Base-by-base conservation (phyloP, 2,888 invertebrate genomes). In the Ennomos quercinarius region DNA sequence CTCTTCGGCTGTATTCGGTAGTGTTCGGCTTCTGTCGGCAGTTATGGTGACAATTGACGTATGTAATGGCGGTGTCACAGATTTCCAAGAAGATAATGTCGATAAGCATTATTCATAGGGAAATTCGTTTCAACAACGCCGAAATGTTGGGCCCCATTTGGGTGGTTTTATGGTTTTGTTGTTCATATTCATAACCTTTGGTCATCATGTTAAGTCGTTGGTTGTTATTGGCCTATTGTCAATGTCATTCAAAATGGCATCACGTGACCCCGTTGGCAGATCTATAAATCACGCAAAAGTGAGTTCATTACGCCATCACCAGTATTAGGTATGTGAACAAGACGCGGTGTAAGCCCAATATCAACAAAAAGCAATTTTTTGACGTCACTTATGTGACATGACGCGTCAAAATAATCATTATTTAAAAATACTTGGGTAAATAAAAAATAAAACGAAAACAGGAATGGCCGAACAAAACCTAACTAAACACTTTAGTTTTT, bases 21-120 rank as follows among this genome's bases (percentile, higher is more conserved):
- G 56, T 71, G 73, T 78, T 89, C 87, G 88, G 85, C 71, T 75
- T 65, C 76, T 69, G 76, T 80, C 77, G 83, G 70, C 66, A 64
- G 65, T 78, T 77, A 87, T 79, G 83, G 86, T 67, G 79, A 78
- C 83, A 81, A 81, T 81, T 89, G 89, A 88, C 87, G 86, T 84
- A 67, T 83, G 82, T 82, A 78, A 78, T 79, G 80, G 70, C 68
- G 66, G 58, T 79, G 84, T 83, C 83, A 83, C 80, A 76, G 77
- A 83, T 84, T 90, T 87, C 88, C 77, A 73, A 72, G 88, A 87
- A 87, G 81, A 81, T 81, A 80, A 67, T 61, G 68, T 63, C 77
- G 74, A 76, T 81, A 70, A 55, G 46, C 34, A 47, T 72, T 71
- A 78, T 78, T 77, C 78, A 80, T 75, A 70, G 74, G 78, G 78